These are phyloP conservation scores for Apis florea DNA, from an alignment of 1,140 invertebrate species.

Conservation along the genomic window DNA sequence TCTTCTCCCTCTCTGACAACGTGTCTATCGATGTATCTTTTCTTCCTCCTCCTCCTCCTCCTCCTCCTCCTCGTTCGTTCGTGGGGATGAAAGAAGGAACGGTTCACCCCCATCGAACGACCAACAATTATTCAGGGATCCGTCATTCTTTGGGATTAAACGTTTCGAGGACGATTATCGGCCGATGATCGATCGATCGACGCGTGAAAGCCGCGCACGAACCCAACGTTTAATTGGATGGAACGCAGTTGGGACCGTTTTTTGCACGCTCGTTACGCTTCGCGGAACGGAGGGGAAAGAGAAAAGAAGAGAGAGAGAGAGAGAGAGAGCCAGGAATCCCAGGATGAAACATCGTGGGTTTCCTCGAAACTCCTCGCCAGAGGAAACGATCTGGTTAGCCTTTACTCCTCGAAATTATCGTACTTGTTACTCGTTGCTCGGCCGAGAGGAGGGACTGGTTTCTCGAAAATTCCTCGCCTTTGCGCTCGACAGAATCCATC, in stretches of 20 bases:
- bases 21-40: conserved; percentile 4
- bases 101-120: conserved; percentile 19
- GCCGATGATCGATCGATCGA: conserved; percentile 61
- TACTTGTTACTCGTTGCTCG: neutral
- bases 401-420: conserved; percentile 47
- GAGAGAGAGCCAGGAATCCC: conserved; percentile 4
- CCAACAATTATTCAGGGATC: conserved; percentile 74
- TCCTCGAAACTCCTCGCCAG: conserved; percentile 17
- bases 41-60: neutral
- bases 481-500: no score
- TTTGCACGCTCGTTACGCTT: conserved; percentile 36
- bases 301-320: no score
- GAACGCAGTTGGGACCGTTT: conserved; percentile 23
- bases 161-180: conserved; percentile 66
- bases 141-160: conserved; percentile 68
- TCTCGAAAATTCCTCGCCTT: conserved; percentile 5
- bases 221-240: conserved; percentile 47
- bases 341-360: conserved; percentile 20
- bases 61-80: conserved; percentile 30
- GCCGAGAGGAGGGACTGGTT: neutral
- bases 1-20: conserved; percentile 6
- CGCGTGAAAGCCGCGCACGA: neutral
- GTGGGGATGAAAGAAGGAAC: conserved; percentile 27
- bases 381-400: conserved; percentile 28
- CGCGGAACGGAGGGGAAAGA: conserved; percentile 1